Base-by-base conservation (phyloP, 2,113 vertebrate genomes). In the Electrona antarctica region DNA sequence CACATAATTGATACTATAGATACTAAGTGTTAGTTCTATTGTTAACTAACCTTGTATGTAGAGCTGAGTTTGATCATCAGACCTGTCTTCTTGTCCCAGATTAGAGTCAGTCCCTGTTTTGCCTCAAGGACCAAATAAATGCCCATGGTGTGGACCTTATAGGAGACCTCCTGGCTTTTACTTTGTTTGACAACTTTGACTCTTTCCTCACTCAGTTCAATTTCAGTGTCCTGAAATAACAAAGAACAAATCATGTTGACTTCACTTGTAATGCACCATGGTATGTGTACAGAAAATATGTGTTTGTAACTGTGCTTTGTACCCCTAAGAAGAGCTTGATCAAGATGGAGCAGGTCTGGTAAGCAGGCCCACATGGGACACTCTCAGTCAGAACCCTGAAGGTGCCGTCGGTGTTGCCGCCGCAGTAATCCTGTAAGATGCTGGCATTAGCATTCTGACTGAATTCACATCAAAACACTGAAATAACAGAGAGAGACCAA, bases 51-150 rank as follows among this genome's bases (percentile, higher is more conserved):
- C 95, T 95, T 90, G 88, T 96, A 96, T 56, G 83, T 67, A 0
- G 94, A 85, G 58, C 83, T 92, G 1, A 99, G 93, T 74, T 91
- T 95, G 74, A 99, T 90, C 79, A 94, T 95, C 70, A 99, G 76
- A 69, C 93, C 95, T 71, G 96, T 97, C 87, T 92, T 96, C 77
- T 83, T 94, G 87, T 99, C 93, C 97, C 97, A 99, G 72, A 96
- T 91, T 33, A 98, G 85, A 60, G 92, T 87, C 48, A 99, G 77
- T 11, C 95, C 94, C 55, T 77, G 86, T 0, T 86, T 73, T 0
- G 94, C 94, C 76, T 98, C 95, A 83, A 97, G 89, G 21, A 97
- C 95, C 29, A 94, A 60, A 87, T 97, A 99, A 70, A 95, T 89
- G 15, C 97, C 98, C 89, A 95, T 90, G 81, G 92, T 87, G 74